Base-by-base conservation (phyloP, 2,797 vertebrate species). In the Morus bassanus region DNA sequence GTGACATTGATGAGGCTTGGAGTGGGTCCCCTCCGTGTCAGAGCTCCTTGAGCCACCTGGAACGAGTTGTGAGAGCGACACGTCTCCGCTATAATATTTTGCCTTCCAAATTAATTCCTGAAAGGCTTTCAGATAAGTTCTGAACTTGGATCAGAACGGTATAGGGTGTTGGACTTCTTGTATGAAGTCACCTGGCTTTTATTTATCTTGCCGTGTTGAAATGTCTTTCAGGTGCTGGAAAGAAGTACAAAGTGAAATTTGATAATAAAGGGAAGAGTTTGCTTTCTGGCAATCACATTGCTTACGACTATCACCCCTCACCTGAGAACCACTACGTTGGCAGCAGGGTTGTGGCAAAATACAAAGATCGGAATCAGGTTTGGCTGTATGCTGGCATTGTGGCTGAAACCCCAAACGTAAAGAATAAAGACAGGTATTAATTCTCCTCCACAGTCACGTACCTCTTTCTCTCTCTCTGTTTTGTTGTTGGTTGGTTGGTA, bases 371-470 rank as follows among this genome's bases (percentile, higher is more conserved):
- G 39, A 99, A 98, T 88, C 99, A 99, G 96, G 98, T 99, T 80
- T 99, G 99, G 99, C 99, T 99, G 27, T 99, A 99, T 1, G 99
- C 99, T n/a, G 99, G 99, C 24, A 98, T 99, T 6, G 99, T 99
- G 53, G 99, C 99, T 4, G 99, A 99, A 97, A 99, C 99, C 94
- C 99, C 99, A 15, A 99, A 99, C 30, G 98, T 98, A 95, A 99
- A 99, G 97, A 99, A 99, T 85, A 99, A 99, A 67, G 98, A 99
- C 98, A 99, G 99, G 99, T 99, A 96, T 25, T 33, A 2, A 4
- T 31, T 18, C 8, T 76, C 19, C 9, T 48, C 46, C 10, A 0
- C 6, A 5, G 5, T 13, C 28, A 5, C 0, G 0, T 4, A 3
- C 23, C 5, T 3, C 11, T 1, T 10, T 2, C 5, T 10, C 18